Percentiles rank a stretch among this genome's conserved stretches.
phyloP scores from a whole-genome alignment of 2,888 invertebrate genomes.

The Oeneis ivallda region DNA sequence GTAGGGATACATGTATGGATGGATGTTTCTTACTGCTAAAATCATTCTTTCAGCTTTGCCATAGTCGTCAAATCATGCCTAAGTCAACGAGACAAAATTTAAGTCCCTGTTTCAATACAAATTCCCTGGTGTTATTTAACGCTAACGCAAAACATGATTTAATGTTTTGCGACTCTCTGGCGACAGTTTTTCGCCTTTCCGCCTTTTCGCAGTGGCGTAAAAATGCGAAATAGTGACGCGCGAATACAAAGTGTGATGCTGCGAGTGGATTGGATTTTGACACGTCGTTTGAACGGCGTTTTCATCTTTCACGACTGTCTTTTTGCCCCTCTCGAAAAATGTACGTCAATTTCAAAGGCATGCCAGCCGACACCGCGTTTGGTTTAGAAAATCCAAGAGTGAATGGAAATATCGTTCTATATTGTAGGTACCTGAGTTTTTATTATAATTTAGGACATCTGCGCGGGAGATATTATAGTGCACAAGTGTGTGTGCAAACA shows the following conservation, averaged over 20 bases:
- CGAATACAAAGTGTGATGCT: background rate
- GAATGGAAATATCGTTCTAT: background rate
- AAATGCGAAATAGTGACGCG: background rate
- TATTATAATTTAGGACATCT: too few species aligned
- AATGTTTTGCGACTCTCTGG: background rate
- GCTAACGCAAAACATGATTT: background rate
- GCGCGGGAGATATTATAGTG: too few species aligned
- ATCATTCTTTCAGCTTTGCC: too few species aligned
- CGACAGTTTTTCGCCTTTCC: background rate
- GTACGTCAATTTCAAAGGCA: conserved; percentile 4
- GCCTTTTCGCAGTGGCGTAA: background rate
- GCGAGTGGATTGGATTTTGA: conserved; percentile 15
- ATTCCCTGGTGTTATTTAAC: too few species aligned
- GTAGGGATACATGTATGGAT: too few species aligned
- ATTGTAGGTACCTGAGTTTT: too few species aligned
- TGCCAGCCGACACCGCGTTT: background rate
- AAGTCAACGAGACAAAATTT: too few species aligned
- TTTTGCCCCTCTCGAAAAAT: conserved; percentile 3
- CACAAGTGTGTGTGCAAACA: too few species aligned
- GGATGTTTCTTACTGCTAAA: too few species aligned
- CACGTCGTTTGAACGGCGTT: conserved; percentile 10
- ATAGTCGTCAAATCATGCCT: too few species aligned
- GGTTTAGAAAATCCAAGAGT: background rate
- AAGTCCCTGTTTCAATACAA: too few species aligned
- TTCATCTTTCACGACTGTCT: conserved; percentile 14